Evolutionary conservation across 2,113 vertebrate species (phyloP), one percentile per base, ranked within the genome.

Genomic region (Mungos mungo): DNA sequence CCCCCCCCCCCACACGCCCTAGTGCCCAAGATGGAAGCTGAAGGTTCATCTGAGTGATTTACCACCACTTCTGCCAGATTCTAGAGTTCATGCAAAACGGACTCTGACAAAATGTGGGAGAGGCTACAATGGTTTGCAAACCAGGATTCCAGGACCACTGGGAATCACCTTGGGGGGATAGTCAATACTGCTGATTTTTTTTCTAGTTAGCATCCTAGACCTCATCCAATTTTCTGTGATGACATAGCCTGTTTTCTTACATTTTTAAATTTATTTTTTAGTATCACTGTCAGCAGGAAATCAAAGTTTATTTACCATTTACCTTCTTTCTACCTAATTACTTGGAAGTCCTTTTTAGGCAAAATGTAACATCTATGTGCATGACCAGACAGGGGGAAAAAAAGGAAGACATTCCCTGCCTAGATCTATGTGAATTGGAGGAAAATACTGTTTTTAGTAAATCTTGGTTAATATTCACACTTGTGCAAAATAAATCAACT

Each of bases 401-500:
- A 7, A 52, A 33, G 96, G 45, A 94, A 31, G 65, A 92, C 92
- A 96, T 74, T 31, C 85, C 80, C 54, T 89, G 10, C 83, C 57
- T 82, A 13, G 47, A n/a, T 87, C 69, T 33, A 35, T 84, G 95
- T 0, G 29, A 93, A 98, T 84, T 95, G 57, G 88, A 88, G 84
- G 79, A 50, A 93, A 96, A 96, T 38, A 65, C 8, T 25, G 19
- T 14, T 68, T 93, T 98, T 97, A 94, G 98, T 98, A 90, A 98
- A 98, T 98, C 98, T 98, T 97, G 98, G 98, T 99, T 99, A 98
- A 98, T 99, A 99, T 99, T 99, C 99, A 98, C 98, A 98, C 98
- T 99, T 99, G 98, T 98, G 98, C 98, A 99, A 99, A 99, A 99
- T 99, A 99, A 99, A 99, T 99, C 98, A 99, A 96, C 79, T 95